Evolutionary conservation across 2,888 invertebrate species (phyloP).

Genomic region (Phanerotoma sp.): DNA sequence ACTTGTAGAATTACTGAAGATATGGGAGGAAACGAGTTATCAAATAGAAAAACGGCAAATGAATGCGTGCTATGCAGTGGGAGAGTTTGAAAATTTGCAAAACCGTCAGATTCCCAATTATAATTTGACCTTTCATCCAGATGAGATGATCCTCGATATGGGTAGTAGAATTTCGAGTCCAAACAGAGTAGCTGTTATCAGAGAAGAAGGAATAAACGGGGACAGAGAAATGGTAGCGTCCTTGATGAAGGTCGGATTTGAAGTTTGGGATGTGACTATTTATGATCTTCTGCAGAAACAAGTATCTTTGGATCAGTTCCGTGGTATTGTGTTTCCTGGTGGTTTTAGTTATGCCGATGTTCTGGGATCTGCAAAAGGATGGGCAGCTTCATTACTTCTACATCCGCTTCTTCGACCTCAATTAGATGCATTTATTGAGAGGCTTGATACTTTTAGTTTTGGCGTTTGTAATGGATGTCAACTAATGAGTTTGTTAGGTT

Average conservation of each 20-base stretch:
- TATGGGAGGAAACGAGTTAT: slow-evolving; percentile 97
- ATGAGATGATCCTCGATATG: slow-evolving; percentile 54
- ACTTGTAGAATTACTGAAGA: slow-evolving; percentile 70
- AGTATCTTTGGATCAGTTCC: slow-evolving; percentile 76
- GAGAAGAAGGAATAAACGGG: slow-evolving; percentile 97
- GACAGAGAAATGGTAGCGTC: slow-evolving; percentile 97
- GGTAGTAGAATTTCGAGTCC: slow-evolving; percentile 45
- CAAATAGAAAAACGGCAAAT: slow-evolving; percentile 84
- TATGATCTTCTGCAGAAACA: slow-evolving; percentile 77
- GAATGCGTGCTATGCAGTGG: slow-evolving; percentile 73
- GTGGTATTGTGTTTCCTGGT: slow-evolving; percentile 92
- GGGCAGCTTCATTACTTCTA: slow-evolving; percentile 91
- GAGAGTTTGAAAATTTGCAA: slow-evolving; percentile 74
- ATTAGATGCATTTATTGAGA: slow-evolving; percentile 71
- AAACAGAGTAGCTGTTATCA: slow-evolving; percentile 79
- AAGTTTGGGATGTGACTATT: slow-evolving; percentile 94
- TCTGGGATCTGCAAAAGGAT: slow-evolving; percentile 95
- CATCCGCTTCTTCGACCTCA: slow-evolving; percentile 74
- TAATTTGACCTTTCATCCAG: slow-evolving; percentile 70
- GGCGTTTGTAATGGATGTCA: slow-evolving; percentile 99
- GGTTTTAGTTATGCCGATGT: slow-evolving; percentile 99
- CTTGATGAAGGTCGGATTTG: slow-evolving; percentile 82
- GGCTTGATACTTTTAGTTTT: slow-evolving; percentile 87
- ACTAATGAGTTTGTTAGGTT: slow-evolving; percentile 89
- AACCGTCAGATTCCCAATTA: slow-evolving; percentile 73